A percentile compares a stretch with the other conserved stretches of the same genome.
Evolutionary conservation across 2,113 vertebrate genomes (phyloP).

Genomic region (Patagioenas fasciata): DNA sequence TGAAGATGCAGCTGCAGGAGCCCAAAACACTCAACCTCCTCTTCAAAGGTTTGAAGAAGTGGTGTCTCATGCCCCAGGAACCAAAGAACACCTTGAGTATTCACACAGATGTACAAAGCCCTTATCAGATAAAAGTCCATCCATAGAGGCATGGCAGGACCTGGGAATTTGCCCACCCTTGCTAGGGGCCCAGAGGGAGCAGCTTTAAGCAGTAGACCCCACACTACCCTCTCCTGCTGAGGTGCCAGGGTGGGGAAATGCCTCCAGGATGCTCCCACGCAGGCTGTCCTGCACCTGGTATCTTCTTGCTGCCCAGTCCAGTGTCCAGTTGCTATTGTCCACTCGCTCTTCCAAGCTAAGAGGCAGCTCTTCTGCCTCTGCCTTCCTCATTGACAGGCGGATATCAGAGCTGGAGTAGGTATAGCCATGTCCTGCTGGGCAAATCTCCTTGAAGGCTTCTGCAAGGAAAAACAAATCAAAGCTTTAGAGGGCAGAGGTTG

Average conservation of each 20-base stretch:
- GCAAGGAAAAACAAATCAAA: background rate
- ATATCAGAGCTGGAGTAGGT: slow-evolving; percentile 89
- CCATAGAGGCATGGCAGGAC: background rate
- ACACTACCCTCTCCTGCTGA: slow-evolving; percentile 59
- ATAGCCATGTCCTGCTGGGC: slow-evolving; percentile 94
- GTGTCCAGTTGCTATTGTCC: slow-evolving; percentile 1
- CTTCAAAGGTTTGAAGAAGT: background rate
- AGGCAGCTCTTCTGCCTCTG: slow-evolving; percentile 84
- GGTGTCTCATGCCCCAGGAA: background rate
- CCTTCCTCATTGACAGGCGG: slow-evolving; percentile 82
- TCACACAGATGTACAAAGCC: background rate
- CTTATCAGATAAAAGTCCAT: background rate
- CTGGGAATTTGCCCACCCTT: background rate
- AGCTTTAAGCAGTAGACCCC: background rate
- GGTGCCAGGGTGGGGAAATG: slow-evolving; percentile 10
- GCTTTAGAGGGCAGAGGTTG: background rate
- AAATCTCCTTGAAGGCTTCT: slow-evolving; percentile 94
- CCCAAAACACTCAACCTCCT: background rate
- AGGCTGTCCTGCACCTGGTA: slow-evolving; percentile 54
- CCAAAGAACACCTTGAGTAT: background rate
- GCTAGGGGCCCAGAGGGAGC: background rate
- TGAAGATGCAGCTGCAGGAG: background rate
- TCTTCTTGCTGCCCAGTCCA: slow-evolving; percentile 19
- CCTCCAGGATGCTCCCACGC: slow-evolving; percentile 14
- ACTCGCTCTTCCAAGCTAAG: slow-evolving; percentile 65